Conservation (phyloP, 2,888 invertebrate species). For the Mechanitis messenoides region DNA sequence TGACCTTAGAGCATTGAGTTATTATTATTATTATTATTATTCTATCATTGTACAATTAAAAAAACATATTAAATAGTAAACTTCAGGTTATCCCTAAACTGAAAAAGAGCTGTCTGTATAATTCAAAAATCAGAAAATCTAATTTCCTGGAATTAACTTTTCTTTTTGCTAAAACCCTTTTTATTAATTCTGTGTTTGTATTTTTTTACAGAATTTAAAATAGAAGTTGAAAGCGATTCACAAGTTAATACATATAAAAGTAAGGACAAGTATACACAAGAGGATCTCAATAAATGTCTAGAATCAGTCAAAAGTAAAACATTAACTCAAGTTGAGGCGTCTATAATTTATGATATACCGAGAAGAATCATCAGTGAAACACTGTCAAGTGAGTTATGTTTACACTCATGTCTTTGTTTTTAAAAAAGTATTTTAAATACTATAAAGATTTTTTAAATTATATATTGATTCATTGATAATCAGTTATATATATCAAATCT, state of each 20-base stretch:
- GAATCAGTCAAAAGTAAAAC: conserved; percentile 32
- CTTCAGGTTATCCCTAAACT: too few species aligned
- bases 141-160: not conserved
- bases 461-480: too few species aligned
- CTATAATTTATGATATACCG: conserved; percentile 39
- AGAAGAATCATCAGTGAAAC: conserved; percentile 35
- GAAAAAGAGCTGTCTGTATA: too few species aligned
- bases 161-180: not conserved
- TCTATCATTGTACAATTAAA: too few species aligned
- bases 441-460: not conserved
- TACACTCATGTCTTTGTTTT: not conserved
- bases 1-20: too few species aligned
- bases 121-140: too few species aligned
- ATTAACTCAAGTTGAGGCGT: conserved; percentile 34
- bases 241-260: conserved; percentile 32
- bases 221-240: conserved; percentile 1
- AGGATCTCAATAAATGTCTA: conserved; percentile 36
- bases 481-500: too few species aligned
- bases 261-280: conserved; percentile 39
- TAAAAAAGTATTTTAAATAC: not conserved
- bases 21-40: too few species aligned
- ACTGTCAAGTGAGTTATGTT: conserved; percentile 20
- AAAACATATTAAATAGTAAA: too few species aligned
- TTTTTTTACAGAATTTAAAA: conserved; percentile 12
- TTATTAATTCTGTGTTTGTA: not conserved